Evolutionary conservation across 2,888 invertebrate genomes (phyloP).

Genomic region (Ichneumon xanthorius): DNA sequence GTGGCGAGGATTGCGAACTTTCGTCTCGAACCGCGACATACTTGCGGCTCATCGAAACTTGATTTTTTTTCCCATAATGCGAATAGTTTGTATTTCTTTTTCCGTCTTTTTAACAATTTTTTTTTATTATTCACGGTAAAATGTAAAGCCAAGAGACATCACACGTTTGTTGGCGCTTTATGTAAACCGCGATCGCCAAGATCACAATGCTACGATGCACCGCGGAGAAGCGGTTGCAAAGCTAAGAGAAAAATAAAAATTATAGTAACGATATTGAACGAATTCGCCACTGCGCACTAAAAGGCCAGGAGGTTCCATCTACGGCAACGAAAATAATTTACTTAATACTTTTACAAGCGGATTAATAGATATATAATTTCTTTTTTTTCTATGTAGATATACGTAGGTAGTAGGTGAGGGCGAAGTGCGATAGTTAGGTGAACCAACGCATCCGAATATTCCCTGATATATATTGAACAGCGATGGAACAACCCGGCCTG

Average conservation of each 20-base stretch:
- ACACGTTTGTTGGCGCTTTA: constrained; percentile 1
- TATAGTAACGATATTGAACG: constrained; percentile 54
- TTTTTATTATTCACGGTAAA: neutral
- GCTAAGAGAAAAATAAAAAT: constrained; percentile 50
- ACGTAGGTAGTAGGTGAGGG: constrained; percentile 12
- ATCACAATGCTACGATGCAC: constrained; percentile 46
- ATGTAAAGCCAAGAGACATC: neutral
- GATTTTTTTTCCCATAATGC: constrained; percentile 9
- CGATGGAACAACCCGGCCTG: constrained; percentile 30
- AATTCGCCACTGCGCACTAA: constrained; percentile 29
- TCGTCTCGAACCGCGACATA: constrained; percentile 1
- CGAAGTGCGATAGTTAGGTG: neutral
- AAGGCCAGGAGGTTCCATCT: constrained; percentile 40
- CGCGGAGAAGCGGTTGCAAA: constrained; percentile 36
- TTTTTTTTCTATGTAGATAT: constrained; percentile 42
- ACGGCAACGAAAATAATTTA: constrained; percentile 35
- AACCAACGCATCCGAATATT: constrained; percentile 2
- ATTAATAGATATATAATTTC: constrained; percentile 36
- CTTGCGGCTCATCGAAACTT: constrained; percentile 22
- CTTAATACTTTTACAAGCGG: constrained; percentile 56
- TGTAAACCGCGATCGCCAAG: constrained; percentile 26
- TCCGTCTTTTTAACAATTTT: neutral
- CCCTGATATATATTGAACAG: constrained; percentile 14
- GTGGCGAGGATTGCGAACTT: constrained; percentile 16
- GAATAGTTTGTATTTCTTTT: constrained; percentile 2